Base-by-base conservation (phyloP, 2,888 invertebrate species). In the Blastobasis adustella region DNA sequence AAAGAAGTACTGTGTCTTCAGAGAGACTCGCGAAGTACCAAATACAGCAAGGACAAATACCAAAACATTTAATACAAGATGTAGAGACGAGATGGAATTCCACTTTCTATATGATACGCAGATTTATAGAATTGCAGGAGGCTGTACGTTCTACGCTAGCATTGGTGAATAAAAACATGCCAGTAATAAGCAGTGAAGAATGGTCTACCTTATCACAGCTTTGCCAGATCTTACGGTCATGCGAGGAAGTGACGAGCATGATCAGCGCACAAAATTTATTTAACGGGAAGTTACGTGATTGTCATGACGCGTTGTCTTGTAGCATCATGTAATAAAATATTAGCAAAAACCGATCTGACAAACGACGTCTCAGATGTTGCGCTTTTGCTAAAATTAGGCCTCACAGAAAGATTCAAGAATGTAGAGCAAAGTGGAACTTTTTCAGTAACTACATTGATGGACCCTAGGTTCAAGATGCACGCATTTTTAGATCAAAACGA, bases 261-360 rank as follows among this genome's bases (percentile, higher is more conserved):
- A 57, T 61, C 56, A 62, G 62, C 54, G 50, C 58, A 0, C 50
- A 68, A 58, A 61, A 61, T 42, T 62, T n/a, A 63, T 52, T 43
- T 65, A 37, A 61, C 62, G 1, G 60, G 51, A 1, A 60, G 64
- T 37, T 60, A 54, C 5, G 56, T 65, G 0, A 66, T 64, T 10
- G 54, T 59, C 0, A 57, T 65, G 53, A 58, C 59, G 4, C 45
- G 60, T 4, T 65, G 62, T 37, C 57, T 66, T n/a, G 39, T 42
- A 5, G 37, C 10, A 1, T n/a, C 41, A 4, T 52, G 52, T 10
- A 39, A 49, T n/a, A 37, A 38, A 10, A 36, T 52, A 1, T n/a
- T 48, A 4, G 37, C 6, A 7, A 23, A 46, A 44, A 23, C 23
- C 23, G 23, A 23, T 23, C 23, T 23, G 23, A 23, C 23, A 23